These are phyloP conservation scores for Agapostemon virescens DNA, from an alignment of 2,888 invertebrate species.

Conservation along the genomic window DNA sequence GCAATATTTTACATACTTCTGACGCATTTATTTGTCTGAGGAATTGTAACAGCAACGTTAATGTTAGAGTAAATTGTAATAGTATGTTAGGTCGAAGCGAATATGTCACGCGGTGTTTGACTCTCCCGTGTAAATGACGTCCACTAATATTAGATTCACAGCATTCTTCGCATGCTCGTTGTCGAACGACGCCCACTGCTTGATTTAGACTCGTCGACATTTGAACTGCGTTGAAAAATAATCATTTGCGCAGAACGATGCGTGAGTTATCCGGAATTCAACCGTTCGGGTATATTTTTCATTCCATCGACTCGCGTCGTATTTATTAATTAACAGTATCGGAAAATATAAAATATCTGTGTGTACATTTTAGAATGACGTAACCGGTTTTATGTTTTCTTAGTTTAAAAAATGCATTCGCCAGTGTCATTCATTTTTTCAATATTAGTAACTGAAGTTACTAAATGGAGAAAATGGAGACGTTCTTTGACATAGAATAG, in stretches of 20 bases:
- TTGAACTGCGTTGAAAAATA: constrained; percentile 25
- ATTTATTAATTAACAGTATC: background rate
- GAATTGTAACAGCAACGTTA: background rate
- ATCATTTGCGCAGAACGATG: background rate
- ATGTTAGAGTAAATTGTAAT: background rate
- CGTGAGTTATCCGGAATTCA: background rate
- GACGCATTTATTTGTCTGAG: background rate
- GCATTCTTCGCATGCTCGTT: constrained; percentile 22
- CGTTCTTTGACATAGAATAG: too few species aligned
- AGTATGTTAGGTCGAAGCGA: background rate
- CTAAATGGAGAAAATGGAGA: too few species aligned
- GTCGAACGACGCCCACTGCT: constrained; percentile 15
- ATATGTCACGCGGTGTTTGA: constrained; percentile 12
- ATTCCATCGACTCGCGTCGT: background rate
- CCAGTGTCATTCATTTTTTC: too few species aligned
- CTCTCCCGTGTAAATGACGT: constrained; percentile 17
- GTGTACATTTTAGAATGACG: background rate
- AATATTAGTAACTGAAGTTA: too few species aligned
- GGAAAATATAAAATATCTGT: background rate
- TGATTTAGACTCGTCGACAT: constrained; percentile 14
- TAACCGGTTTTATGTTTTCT: too few species aligned
- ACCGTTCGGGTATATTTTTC: background rate
- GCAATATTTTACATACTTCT: background rate
- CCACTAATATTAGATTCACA: constrained; percentile 4
- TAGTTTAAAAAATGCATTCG: too few species aligned